Evolutionary conservation across 2,888 invertebrate genomes (phyloP).

Genomic region (Xanthia icteritia): DNA sequence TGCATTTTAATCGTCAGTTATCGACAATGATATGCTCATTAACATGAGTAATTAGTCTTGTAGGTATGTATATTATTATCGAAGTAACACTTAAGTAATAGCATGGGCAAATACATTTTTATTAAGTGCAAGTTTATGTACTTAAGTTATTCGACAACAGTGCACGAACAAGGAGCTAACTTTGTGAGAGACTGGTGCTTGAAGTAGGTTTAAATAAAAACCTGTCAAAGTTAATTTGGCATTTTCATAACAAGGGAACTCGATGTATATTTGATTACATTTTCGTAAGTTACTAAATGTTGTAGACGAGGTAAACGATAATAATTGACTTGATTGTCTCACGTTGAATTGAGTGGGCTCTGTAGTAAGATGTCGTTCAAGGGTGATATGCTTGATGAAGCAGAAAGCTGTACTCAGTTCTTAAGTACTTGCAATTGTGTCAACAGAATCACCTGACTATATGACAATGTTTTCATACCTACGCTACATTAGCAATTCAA

Average conservation of each 20-base stretch:
- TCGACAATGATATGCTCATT: conserved; percentile 7
- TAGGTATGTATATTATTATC: not conserved
- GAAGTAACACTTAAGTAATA: not conserved
- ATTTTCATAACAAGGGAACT: conserved; percentile 24
- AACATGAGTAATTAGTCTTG: conserved; percentile 11
- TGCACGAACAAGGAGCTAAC: no score
- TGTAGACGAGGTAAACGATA: conserved; percentile 36
- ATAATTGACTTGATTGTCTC: conserved; percentile 51
- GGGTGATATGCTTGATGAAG: conserved; percentile 71
- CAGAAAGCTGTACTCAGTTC: conserved; percentile 64
- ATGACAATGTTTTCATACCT: conserved; percentile 40
- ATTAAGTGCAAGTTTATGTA: not conserved
- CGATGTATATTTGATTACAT: conserved; percentile 3
- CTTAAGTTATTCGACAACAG: no score
- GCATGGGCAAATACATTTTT: not conserved
- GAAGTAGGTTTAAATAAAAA: not conserved
- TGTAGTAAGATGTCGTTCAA: conserved; percentile 68
- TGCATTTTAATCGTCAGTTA: conserved; percentile 27
- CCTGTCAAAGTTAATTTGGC: conserved; percentile 20
- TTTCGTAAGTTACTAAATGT: conserved; percentile 18
- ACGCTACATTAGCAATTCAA: conserved; percentile 45
- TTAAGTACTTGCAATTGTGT: conserved; percentile 41
- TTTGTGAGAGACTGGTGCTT: no score
- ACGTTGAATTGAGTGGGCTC: conserved; percentile 17
- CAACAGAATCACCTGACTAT: conserved; percentile 51